Percentiles rank a stretch among this genome's conserved stretches.
These are phyloP conservation scores for Neria commutata DNA, from an alignment of 2,888 invertebrate genomes.

Conservation along the genomic window DNA sequence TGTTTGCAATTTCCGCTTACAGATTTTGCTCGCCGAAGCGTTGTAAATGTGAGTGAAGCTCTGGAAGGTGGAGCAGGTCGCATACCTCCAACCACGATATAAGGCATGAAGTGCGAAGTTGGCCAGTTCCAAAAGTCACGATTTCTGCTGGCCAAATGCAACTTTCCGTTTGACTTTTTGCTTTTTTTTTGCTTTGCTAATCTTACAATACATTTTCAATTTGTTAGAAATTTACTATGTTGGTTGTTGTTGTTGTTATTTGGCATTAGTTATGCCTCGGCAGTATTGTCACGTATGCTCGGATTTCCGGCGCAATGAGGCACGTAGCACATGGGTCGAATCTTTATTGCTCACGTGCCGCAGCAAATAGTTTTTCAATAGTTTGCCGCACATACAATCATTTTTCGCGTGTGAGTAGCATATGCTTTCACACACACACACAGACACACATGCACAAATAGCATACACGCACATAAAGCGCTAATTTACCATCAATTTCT, in stretches of 20 bases:
- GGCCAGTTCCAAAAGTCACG: neutral
- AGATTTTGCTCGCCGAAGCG: neutral
- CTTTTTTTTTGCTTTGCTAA: too few species aligned
- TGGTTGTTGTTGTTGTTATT: neutral
- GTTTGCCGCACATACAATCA: too few species aligned
- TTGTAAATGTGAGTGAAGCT: neutral
- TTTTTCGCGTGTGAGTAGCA: too few species aligned
- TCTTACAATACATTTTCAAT: slow-evolving; percentile 1
- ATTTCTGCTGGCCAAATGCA: neutral
- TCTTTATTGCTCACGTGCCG: slow-evolving; percentile 41
- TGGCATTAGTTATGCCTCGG: too few species aligned
- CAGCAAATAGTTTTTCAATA: slow-evolving; percentile 45
- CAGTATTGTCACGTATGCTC: neutral
- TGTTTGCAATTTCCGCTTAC: neutral
- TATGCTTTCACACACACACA: too few species aligned
- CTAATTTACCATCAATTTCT: slow-evolving; percentile 42
- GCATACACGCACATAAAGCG: neutral
- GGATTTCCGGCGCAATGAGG: neutral
- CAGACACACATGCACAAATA: too few species aligned
- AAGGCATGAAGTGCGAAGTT: too few species aligned
- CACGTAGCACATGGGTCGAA: neutral
- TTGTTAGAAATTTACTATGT: neutral
- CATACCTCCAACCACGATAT: neutral
- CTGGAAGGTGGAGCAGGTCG: neutral
- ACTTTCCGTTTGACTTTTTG: neutral